A percentile compares a stretch with the other conserved stretches of the same genome.
Conservation (phyloP, 2,888 invertebrate species). For the Scaptomyza tumidula region DNA sequence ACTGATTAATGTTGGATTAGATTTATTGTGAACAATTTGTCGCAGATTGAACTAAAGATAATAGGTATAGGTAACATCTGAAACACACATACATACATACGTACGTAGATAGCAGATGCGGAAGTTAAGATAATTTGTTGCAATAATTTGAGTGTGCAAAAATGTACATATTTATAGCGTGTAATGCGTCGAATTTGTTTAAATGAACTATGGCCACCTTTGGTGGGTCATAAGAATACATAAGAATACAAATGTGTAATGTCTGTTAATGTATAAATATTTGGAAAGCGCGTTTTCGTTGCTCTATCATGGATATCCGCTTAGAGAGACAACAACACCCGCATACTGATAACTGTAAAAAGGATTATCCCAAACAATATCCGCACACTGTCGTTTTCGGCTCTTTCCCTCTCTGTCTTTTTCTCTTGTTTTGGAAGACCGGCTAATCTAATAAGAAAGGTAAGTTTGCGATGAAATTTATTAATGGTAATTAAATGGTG, state of each 20-base stretch:
- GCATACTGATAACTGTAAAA: conserved; percentile 43
- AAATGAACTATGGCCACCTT: conserved; percentile 44
- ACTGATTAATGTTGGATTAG: conserved; percentile 13
- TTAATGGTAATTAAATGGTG: neutral
- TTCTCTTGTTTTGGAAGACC: neutral
- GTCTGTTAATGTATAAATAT: conserved; percentile 28
- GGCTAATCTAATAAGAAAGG: neutral
- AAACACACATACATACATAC: no score
- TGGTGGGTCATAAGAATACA: conserved; percentile 29
- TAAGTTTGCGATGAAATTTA: neutral
- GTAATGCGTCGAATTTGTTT: conserved; percentile 21
- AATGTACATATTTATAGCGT: conserved; percentile 26
- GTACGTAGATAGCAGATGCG: neutral
- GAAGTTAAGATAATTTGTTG: neutral
- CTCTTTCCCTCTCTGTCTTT: neutral
- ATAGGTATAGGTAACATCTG: neutral
- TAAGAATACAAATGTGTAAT: conserved; percentile 10
- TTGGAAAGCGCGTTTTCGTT: conserved; percentile 15
- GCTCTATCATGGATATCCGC: conserved; percentile 25
- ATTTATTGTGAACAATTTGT: conserved; percentile 6
- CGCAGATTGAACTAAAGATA: neutral
- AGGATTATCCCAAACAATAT: conserved; percentile 7
- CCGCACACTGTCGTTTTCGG: no score
- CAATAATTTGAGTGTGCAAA: neutral
- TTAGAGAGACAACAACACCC: conserved; percentile 5